A percentile compares a stretch with the other conserved stretches of the same genome.
phyloP scores from a whole-genome alignment of 2,113 vertebrate species.

The Pyrgilauda ruficollis region DNA sequence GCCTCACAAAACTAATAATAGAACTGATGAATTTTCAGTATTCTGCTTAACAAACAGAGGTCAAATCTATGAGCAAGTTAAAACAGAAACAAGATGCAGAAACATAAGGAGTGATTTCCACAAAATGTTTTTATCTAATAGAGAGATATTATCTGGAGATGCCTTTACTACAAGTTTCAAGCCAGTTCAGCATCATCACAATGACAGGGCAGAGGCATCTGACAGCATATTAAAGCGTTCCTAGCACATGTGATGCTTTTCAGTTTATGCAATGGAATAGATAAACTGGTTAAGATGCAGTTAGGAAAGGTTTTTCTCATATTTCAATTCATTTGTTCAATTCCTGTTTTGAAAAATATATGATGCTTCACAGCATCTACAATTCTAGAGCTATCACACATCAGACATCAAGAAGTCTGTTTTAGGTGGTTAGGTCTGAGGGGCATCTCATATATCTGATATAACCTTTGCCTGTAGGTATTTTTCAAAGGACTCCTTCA shows the following conservation, averaged over 20 bases:
- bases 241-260: background rate
- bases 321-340: background rate
- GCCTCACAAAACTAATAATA: background rate
- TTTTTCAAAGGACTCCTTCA: background rate
- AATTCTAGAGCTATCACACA: background rate
- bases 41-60: background rate
- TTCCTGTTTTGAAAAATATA: background rate
- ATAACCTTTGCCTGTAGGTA: background rate
- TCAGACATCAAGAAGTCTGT: background rate
- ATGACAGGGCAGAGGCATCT: background rate
- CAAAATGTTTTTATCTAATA: background rate
- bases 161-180: background rate
- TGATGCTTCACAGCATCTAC: background rate
- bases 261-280: background rate
- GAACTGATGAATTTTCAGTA: background rate
- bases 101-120: background rate
- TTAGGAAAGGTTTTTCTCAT: background rate
- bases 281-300: background rate
- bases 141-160: background rate
- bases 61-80: background rate
- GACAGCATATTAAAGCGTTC: background rate
- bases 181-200: background rate
- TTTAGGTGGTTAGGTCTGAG: background rate
- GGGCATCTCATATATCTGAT: background rate
- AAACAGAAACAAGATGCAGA: background rate